These are phyloP conservation scores for Emesis castigata DNA, from an alignment of 2,888 invertebrate genomes.

Conservation along the genomic window DNA sequence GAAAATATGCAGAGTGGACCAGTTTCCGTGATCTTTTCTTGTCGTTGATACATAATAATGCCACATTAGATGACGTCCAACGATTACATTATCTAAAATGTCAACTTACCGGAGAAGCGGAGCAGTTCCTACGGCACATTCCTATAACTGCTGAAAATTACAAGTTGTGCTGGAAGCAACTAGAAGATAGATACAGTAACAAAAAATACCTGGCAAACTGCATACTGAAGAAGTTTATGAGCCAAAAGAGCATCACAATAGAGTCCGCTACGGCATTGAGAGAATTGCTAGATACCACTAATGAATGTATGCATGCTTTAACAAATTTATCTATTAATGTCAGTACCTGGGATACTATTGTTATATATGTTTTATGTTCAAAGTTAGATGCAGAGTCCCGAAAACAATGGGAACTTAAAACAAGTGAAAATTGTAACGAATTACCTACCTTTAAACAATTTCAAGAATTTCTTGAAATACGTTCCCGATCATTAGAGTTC, in stretches of 20 bases:
- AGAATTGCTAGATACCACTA: slow-evolving; percentile 51
- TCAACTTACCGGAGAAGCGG: slow-evolving; percentile 51
- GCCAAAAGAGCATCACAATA: slow-evolving; percentile 19
- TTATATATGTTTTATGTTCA: slow-evolving; percentile 26
- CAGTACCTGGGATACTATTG: slow-evolving; percentile 29
- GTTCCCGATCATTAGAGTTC: slow-evolving; percentile 33
- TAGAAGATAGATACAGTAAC: slow-evolving; percentile 55
- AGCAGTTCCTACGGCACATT: slow-evolving; percentile 50
- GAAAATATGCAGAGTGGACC: slow-evolving; percentile 59
- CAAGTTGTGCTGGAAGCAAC: slow-evolving; percentile 42
- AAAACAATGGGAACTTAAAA: slow-evolving; percentile 36
- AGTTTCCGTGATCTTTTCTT: slow-evolving; percentile 56
- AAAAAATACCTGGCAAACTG: slow-evolving; percentile 52
- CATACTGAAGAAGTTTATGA: slow-evolving; percentile 41
- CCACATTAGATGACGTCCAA: slow-evolving; percentile 48
- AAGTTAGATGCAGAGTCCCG: slow-evolving; percentile 41
- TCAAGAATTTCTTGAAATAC: slow-evolving; percentile 27
- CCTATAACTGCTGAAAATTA: slow-evolving; percentile 50
- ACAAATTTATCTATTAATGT: slow-evolving; percentile 35
- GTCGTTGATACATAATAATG: slow-evolving; percentile 25
- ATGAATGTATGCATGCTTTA: slow-evolving; percentile 48
- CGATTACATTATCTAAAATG: slow-evolving; percentile 59
- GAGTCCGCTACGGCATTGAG: slow-evolving; percentile 53
- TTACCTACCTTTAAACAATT: slow-evolving; percentile 25
- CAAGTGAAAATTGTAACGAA: slow-evolving; percentile 6